Evolutionary conservation across 2,888 invertebrate species (phyloP).

Genomic region (Tineola bisselliella): DNA sequence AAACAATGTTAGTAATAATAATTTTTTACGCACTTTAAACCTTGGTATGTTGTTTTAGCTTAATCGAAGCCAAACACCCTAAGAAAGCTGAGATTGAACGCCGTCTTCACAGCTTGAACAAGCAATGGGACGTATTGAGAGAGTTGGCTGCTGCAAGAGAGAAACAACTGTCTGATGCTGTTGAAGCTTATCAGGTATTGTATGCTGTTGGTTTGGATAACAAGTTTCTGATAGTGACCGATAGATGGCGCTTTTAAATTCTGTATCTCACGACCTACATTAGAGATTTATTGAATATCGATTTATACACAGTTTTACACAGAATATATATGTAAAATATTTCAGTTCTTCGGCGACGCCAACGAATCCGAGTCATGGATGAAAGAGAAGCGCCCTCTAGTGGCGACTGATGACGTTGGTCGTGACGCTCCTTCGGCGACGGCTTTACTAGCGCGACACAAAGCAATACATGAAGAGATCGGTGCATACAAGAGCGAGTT

Average conservation of each 20-base stretch:
- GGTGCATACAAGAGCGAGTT: conserved; percentile 90
- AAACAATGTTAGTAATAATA: too few relatives aligned
- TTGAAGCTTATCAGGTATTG: conserved; percentile 86
- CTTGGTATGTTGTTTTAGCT: conserved; percentile 38
- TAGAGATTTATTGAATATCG: too few relatives aligned
- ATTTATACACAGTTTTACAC: too few relatives aligned
- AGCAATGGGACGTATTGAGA: conserved; percentile 90
- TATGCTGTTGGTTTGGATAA: background rate
- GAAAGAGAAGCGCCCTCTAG: conserved; percentile 93
- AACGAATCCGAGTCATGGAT: conserved; percentile 98
- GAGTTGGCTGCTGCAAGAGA: conserved; percentile 72
- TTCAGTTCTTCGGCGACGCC: conserved; percentile 92
- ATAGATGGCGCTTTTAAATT: too few relatives aligned
- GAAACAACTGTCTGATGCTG: conserved; percentile 72
- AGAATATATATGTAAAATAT: too few relatives aligned
- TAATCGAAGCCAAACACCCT: conserved; percentile 85
- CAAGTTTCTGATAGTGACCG: too few relatives aligned
- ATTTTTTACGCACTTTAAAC: background rate
- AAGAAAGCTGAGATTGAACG: conserved; percentile 83
- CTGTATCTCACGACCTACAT: too few relatives aligned
- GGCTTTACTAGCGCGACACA: conserved; percentile 87
- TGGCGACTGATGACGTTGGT: conserved; percentile 90
- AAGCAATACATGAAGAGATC: conserved; percentile 87
- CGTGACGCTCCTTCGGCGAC: conserved; percentile 91
- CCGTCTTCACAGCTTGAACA: conserved; percentile 79